Conservation (phyloP, 1,140 invertebrate species). For the Ceratitis capitata region DNA sequence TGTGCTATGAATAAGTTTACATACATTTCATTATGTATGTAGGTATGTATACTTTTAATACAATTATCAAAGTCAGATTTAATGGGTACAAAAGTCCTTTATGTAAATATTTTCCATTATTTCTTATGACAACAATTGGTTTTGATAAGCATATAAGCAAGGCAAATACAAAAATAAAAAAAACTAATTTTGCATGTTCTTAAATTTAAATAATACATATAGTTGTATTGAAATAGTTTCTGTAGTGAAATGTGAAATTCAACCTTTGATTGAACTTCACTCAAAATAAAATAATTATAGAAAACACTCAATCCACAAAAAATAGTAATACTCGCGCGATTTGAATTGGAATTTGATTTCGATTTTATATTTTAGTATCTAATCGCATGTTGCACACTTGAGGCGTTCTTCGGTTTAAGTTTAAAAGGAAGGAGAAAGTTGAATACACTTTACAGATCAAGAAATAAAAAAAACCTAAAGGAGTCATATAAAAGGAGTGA, state of each 20-base stretch:
- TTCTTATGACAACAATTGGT: too few relatives aligned
- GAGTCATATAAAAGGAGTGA: background rate
- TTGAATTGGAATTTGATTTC: background rate
- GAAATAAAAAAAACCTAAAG: background rate
- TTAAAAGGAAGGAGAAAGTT: background rate
- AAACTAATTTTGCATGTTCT: background rate
- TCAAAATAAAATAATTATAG: background rate
- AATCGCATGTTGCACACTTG: background rate
- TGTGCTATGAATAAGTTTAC: too few relatives aligned
- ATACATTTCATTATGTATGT: too few relatives aligned
- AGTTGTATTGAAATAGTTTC: background rate
- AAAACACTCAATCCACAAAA: background rate
- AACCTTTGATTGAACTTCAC: constrained; percentile 19
- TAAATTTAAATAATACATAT: too few relatives aligned
- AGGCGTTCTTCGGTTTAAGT: background rate
- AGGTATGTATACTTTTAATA: too few relatives aligned
- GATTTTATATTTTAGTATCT: background rate
- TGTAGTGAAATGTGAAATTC: constrained; percentile 5
- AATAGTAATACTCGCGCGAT: background rate
- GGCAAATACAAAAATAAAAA: background rate
- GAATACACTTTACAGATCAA: background rate
- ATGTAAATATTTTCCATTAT: background rate
- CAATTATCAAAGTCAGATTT: too few relatives aligned
- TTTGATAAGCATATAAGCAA: background rate
- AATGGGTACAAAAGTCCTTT: background rate